Evolutionary conservation across 2,113 vertebrate species (phyloP).

Genomic region (Anolis sagrei): DNA sequence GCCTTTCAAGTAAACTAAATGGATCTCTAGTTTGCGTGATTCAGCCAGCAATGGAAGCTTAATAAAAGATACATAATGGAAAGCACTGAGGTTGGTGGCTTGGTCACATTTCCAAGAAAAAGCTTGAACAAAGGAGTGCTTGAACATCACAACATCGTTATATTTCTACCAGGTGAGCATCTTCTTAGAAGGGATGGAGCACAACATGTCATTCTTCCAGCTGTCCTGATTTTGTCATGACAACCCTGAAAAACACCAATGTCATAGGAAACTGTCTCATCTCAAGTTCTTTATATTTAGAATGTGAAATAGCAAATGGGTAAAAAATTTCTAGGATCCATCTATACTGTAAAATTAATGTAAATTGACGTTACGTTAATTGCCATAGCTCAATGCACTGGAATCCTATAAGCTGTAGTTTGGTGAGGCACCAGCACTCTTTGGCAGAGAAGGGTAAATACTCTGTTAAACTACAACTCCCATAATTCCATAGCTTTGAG

Average conservation of each 20-base stretch:
- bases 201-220: not conserved
- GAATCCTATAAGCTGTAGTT: too few relatives aligned
- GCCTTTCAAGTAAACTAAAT: slow-evolving; percentile 68
- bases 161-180: slow-evolving; percentile 10
- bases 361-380: too few relatives aligned
- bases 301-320: too few relatives aligned
- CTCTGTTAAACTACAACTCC: too few relatives aligned
- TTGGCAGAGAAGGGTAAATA: too few relatives aligned
- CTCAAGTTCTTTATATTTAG: too few relatives aligned
- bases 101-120: slow-evolving; percentile 53
- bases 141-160: slow-evolving; percentile 43
- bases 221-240: not conserved
- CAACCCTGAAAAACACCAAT: not conserved
- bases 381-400: too few relatives aligned
- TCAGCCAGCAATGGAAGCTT: slow-evolving; percentile 66
- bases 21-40: slow-evolving; percentile 62
- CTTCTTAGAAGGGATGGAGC: not conserved
- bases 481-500: too few relatives aligned
- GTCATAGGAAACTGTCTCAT: too few relatives aligned
- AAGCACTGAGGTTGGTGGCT: slow-evolving; percentile 54
- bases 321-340: too few relatives aligned
- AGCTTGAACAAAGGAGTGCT: slow-evolving; percentile 23
- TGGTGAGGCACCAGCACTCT: too few relatives aligned
- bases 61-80: slow-evolving; percentile 63
- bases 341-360: too few relatives aligned